Evolutionary conservation across 2,888 invertebrate species (phyloP).

Genomic region (Melangyna quadrimaculata): DNA sequence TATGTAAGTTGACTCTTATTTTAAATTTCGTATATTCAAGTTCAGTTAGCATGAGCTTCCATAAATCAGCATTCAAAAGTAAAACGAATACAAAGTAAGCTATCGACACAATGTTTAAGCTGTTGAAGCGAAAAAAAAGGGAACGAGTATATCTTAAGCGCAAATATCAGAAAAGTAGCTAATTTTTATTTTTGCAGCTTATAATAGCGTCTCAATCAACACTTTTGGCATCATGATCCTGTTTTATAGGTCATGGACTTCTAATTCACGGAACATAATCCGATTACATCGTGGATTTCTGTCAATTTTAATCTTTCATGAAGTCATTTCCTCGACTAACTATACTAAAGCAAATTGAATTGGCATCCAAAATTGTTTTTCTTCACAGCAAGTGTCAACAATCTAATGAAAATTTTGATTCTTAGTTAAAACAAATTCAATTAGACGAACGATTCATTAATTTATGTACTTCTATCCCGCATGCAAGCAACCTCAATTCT

Average conservation of each 20-base stretch:
- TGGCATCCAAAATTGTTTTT: slow-evolving; percentile 34
- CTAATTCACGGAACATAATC: not conserved
- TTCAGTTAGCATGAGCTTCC: not conserved
- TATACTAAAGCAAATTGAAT: slow-evolving; percentile 10
- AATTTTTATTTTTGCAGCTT: not conserved
- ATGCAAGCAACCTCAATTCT: slow-evolving; percentile 3
- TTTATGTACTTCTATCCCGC: not conserved
- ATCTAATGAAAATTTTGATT: not conserved
- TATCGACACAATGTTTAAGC: not conserved
- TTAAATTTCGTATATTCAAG: slow-evolving; percentile 3
- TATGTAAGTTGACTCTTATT: slow-evolving; percentile 12
- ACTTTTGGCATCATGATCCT: not conserved
- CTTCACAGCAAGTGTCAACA: not conserved
- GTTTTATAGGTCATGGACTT: slow-evolving; percentile 26
- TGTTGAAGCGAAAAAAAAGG: not conserved
- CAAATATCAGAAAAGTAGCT: not conserved
- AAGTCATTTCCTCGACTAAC: slow-evolving; percentile 26
- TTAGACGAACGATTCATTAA: not conserved
- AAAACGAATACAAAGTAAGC: not conserved
- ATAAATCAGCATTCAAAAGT: not conserved
- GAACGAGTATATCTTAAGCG: not conserved
- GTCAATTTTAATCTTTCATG: slow-evolving; percentile 14
- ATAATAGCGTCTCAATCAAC: not conserved
- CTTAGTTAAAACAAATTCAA: not conserved
- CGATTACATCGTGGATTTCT: not conserved